These are phyloP conservation scores for Zaprionus capensis DNA, from an alignment of 1,140 invertebrate species.

Conservation along the genomic window DNA sequence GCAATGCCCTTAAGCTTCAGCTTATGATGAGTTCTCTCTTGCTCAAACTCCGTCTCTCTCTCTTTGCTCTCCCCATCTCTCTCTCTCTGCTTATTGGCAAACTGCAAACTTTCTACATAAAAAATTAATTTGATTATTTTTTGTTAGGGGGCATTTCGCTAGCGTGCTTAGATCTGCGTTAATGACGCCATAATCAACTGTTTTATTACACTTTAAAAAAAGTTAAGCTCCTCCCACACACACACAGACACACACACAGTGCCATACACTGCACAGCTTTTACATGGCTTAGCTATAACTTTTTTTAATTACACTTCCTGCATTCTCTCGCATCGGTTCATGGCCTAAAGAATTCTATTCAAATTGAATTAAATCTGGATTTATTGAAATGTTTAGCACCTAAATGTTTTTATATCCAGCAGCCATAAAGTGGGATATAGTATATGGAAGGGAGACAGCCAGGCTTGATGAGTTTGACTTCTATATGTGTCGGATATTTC, in stretches of 20 bases:
- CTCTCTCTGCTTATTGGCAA: conserved; percentile 58
- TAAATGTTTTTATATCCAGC: conserved; percentile 17
- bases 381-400: conserved; percentile 38
- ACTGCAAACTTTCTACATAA: conserved; percentile 77
- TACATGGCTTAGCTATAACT: conserved; percentile 44
- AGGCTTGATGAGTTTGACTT: not conserved
- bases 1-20: conserved; percentile 46
- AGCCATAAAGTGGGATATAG: conserved; percentile 2
- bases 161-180: conserved; percentile 67
- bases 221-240: conserved; percentile 54
- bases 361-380: conserved; percentile 47
- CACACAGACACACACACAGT: conserved; percentile 2
- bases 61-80: not conserved
- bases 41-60: not conserved
- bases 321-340: conserved; percentile 18
- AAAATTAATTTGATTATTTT: conserved; percentile 81
- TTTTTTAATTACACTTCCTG: conserved; percentile 67
- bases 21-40: conserved; percentile 66
- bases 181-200: conserved; percentile 80
- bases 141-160: conserved; percentile 19
- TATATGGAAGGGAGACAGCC: not conserved
- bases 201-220: conserved; percentile 78
- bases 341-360: conserved; percentile 22
- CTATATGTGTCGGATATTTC: not conserved
- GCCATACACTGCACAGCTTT: conserved; percentile 18